Evolutionary conservation across 1,140 invertebrate genomes (phyloP).

Genomic region (Atopsyche davidsoni): DNA sequence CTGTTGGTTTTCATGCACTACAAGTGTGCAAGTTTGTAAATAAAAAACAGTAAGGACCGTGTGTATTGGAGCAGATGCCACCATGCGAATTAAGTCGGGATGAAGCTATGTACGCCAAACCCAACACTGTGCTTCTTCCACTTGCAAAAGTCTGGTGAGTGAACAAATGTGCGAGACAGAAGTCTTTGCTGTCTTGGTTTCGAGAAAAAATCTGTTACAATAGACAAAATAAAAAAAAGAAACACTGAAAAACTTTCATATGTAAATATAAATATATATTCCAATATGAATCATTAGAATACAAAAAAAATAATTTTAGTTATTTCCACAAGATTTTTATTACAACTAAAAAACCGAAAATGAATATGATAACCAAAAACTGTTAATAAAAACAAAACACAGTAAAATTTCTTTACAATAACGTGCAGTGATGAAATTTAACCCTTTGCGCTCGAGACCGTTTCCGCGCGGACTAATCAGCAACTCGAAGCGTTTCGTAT

Average conservation of each 20-base stretch:
- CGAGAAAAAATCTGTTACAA: constrained; percentile 44
- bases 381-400: neutral
- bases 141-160: constrained; percentile 49
- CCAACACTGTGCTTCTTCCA: constrained; percentile 42
- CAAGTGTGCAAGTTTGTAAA: no score
- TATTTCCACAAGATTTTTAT: neutral
- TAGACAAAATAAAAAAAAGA: constrained; percentile 12
- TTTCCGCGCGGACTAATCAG: no score
- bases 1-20: no score
- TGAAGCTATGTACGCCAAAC: constrained; percentile 50
- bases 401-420: no score
- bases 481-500: no score
- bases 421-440: no score
- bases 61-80: constrained; percentile 45
- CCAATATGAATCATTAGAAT: neutral
- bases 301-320: neutral
- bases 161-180: constrained; percentile 49
- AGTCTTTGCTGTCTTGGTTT: constrained; percentile 34
- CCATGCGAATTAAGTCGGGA: constrained; percentile 39
- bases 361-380: neutral
- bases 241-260: no score
- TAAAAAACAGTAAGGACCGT: constrained; percentile 14
- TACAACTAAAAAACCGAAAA: neutral
- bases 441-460: no score
- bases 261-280: constrained; percentile 12